Base-by-base conservation (phyloP, 2,113 vertebrate genomes). In the Oreotrochilus melanogaster region DNA sequence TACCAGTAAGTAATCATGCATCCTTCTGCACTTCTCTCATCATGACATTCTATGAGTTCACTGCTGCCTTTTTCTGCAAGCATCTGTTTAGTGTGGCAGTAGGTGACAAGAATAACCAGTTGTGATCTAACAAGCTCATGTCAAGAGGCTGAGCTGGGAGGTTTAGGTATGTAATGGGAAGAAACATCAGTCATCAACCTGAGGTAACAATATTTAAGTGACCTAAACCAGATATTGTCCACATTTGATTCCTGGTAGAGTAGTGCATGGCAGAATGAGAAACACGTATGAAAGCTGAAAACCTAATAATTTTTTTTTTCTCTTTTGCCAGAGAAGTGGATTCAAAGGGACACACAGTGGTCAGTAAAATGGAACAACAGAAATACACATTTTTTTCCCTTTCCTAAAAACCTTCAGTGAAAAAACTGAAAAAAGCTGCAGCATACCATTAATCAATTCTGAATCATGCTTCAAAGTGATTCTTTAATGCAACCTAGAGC, bases 401-500 rank as follows among this genome's bases (percentile, higher is more conserved):
- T 85, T 65, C 60, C 61, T 61, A 42, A 13, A 47, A 66, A 62
- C 18, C 70, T 39, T 43, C 30, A 39, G 13, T 11, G 42, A 72
- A 25, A 25, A 94, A 66, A 86, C 25, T 65, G 78, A 58, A 92
- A 80, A 83, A 80, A 89, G 39, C 45, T 21, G 2, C 3, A 67
- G 48, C 43, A 54, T 94, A 74, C 39, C 42, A 69, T 78, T 79
- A 95, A 89, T 78, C 51, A 91, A 21, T 45, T 78, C 87, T 96
- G 82, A 96, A 85, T 76, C 79, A 90, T 27, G 33, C 71, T 69
- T 70, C 17, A 7, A 73, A 79, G 93, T 60, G 80, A 91, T 54
- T 56, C 51, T 93, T 75, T 33, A 62, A 81, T 78, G 28, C 14
- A 47, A 23, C 53, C 62, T 60, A 62, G 53, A n/a, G 56, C 73